These are phyloP conservation scores for Petrocephalus microphthalmus DNA, from an alignment of 2,113 vertebrate species.

Conservation along the genomic window DNA sequence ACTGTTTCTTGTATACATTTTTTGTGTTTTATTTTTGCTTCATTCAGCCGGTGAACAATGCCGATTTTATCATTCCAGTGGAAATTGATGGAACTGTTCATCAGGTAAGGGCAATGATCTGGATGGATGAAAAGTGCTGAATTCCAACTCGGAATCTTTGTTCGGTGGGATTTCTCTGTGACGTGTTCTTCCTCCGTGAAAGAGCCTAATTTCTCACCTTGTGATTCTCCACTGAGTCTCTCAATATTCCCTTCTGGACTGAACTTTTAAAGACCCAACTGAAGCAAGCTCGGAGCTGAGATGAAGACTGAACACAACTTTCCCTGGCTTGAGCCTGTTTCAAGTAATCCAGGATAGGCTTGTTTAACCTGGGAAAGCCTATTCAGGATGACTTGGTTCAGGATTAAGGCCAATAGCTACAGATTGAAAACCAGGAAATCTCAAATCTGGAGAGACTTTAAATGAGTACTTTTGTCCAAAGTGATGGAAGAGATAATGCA, in stretches of 20 bases:
- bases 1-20: not conserved
- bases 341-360: constrained; percentile 99
- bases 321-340: constrained; percentile 71
- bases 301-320: constrained; percentile 34
- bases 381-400: constrained; percentile 92
- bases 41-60: constrained; percentile 80
- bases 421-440: not conserved
- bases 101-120: constrained; percentile 62
- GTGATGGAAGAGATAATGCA: too few relatives aligned
- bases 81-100: constrained; percentile 84
- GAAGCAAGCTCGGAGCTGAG: constrained; percentile 23
- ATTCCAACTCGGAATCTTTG: not conserved
- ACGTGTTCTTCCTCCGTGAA: not conserved
- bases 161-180: not conserved
- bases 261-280: constrained; percentile 39
- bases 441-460: not conserved
- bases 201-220: constrained; percentile 30
- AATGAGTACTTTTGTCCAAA: too few relatives aligned
- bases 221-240: constrained; percentile 48
- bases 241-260: constrained; percentile 24
- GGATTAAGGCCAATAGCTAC: constrained; percentile 60
- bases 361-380: constrained; percentile 78
- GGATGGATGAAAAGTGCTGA: not conserved
- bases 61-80: constrained; percentile 90
- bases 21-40: constrained; percentile 20